Percentiles rank a stretch among this genome's conserved stretches.
Evolutionary conservation across 2,113 vertebrate genomes (phyloP).

Genomic region (Aldabrachelys gigantea): DNA sequence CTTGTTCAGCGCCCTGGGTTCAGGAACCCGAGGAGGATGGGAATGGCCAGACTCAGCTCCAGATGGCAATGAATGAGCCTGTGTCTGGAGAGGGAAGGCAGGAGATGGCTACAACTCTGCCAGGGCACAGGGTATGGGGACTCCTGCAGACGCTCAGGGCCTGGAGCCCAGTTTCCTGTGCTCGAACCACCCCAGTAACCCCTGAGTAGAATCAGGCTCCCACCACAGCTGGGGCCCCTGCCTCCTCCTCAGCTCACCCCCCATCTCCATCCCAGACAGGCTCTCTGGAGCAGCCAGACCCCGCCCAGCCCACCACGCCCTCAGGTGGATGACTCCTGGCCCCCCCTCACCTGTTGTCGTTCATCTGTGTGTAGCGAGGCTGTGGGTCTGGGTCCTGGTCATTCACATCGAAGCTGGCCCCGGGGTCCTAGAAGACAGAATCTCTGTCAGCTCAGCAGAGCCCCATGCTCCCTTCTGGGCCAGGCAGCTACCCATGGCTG

Average conservation of each 20-base stretch:
- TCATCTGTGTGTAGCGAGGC: slow-evolving; percentile 96
- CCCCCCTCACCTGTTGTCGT: slow-evolving; percentile 90
- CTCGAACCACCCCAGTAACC: no score
- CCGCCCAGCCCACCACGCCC: not conserved
- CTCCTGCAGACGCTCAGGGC: no score
- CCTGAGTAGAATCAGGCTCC: not conserved
- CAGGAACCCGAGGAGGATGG: not conserved
- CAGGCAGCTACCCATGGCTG: not conserved
- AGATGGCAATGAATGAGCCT: no score
- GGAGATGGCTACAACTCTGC: not conserved
- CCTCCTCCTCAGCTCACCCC: not conserved
- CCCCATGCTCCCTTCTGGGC: rapidly evolving
- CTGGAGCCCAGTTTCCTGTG: not conserved
- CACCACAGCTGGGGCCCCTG: not conserved
- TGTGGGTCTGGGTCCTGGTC: slow-evolving; percentile 96
- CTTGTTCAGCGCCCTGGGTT: not conserved
- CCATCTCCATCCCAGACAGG: rapidly evolving
- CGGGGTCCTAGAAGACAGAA: slow-evolving; percentile 84
- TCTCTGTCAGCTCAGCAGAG: rapidly evolving
- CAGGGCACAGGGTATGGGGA: not conserved
- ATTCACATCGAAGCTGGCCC: slow-evolving; percentile 96
- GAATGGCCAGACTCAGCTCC: no score
- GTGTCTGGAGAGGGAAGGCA: no score
- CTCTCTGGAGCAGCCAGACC: not conserved
- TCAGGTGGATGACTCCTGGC: not conserved